Evolutionary conservation across 2,113 vertebrate species (phyloP).

Genomic region (Capreolus pygargus): DNA sequence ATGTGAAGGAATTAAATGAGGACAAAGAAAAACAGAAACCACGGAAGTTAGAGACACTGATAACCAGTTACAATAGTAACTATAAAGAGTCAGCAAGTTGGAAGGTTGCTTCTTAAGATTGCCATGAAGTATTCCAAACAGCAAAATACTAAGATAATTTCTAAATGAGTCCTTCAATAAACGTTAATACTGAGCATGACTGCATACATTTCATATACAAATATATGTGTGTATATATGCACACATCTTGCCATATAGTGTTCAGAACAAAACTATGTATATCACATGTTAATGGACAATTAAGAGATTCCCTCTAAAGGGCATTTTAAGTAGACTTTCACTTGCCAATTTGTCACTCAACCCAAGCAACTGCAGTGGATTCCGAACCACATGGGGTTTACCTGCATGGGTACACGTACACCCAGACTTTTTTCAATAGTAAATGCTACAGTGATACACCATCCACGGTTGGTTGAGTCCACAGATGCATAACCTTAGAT

Average conservation of each 20-base stretch:
- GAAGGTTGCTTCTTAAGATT: background rate
- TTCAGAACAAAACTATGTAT: background rate
- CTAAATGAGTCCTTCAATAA: background rate
- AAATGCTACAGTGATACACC: background rate
- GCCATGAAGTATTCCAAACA: background rate
- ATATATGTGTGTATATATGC: background rate
- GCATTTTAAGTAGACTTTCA: background rate
- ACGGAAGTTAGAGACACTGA: background rate
- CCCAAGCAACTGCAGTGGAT: background rate
- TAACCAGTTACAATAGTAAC: background rate
- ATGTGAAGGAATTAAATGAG: background rate
- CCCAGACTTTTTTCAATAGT: background rate
- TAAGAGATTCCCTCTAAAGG: background rate
- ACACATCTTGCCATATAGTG: background rate
- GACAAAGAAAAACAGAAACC: background rate
- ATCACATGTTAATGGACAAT: background rate
- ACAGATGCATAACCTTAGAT: background rate
- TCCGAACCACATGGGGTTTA: background rate
- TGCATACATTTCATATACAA: background rate
- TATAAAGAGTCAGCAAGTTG: background rate
- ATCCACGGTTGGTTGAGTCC: background rate
- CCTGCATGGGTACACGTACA: background rate
- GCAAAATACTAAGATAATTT: background rate
- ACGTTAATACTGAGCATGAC: background rate
- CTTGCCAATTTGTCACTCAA: background rate